These are phyloP conservation scores for Drosophila bifasciata DNA, from an alignment of 1,140 invertebrate species.

Conservation along the genomic window DNA sequence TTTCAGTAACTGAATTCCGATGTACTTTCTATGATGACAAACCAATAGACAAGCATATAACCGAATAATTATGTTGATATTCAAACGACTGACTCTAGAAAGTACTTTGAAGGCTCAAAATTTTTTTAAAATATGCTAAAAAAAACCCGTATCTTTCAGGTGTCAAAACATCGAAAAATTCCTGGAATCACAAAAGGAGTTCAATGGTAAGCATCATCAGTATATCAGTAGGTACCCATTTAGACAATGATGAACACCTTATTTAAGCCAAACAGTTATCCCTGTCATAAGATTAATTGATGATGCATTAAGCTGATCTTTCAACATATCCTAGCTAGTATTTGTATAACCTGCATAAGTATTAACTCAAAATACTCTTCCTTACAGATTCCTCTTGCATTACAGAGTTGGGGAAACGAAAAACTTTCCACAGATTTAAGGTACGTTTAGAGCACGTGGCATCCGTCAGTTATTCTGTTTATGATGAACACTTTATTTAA, in stretches of 20 bases:
- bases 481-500: slow-evolving; percentile 55
- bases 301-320: slow-evolving; percentile 41
- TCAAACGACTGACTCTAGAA: slow-evolving; percentile 38
- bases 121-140: background rate
- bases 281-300: slow-evolving; percentile 72
- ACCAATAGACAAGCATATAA: slow-evolving; percentile 71
- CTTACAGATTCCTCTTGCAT: slow-evolving; percentile 1
- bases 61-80: slow-evolving; percentile 65
- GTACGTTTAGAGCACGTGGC: no score
- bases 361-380: background rate
- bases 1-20: no score
- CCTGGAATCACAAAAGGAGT: background rate
- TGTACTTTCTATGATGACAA: slow-evolving; percentile 51
- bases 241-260: slow-evolving; percentile 55
- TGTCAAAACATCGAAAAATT: no score
- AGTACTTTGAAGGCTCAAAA: background rate
- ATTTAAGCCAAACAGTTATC: slow-evolving; percentile 69
- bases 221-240: background rate
- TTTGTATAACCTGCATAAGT: no score
- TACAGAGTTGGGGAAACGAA: no score
- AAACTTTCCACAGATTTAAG: no score
- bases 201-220: slow-evolving; percentile 14
- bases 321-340: background rate
- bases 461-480: background rate
- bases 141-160: background rate